Evolutionary conservation across 2,797 vertebrate species (phyloP).

Genomic region (Etheostoma nigrum): DNA sequence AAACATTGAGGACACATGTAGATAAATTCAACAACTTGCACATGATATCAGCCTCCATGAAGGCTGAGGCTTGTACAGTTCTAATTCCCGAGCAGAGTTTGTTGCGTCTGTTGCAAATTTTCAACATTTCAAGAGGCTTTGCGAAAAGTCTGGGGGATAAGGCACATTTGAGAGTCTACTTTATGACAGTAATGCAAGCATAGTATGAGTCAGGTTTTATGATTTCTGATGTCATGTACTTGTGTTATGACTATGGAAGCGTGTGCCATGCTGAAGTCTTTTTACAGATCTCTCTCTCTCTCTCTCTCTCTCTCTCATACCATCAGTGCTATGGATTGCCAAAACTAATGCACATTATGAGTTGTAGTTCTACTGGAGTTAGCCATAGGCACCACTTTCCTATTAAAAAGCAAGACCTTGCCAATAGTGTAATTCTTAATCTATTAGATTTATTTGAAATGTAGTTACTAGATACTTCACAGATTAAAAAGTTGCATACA

Average conservation of each 20-base stretch:
- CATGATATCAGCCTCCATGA: conserved; percentile 50
- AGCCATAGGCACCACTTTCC: not conserved
- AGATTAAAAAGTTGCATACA: not conserved
- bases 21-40: conserved; percentile 71
- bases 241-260: conserved; percentile 52
- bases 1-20: conserved; percentile 69
- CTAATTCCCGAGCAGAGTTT: conserved; percentile 26
- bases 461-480: not conserved
- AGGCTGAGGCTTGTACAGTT: conserved; percentile 24
- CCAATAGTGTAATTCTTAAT: not conserved
- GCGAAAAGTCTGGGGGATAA: conserved; percentile 50
- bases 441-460: not conserved
- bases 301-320: not conserved
- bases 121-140: conserved; percentile 56
- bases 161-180: conserved; percentile 63
- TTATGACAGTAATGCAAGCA: conserved; percentile 73
- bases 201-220: conserved; percentile 62
- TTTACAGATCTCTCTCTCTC: conserved; percentile 25
- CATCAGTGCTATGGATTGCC: not conserved
- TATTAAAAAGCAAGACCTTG: not conserved
- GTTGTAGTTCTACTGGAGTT: not conserved
- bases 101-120: conserved; percentile 38
- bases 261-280: conserved; percentile 31
- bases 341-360: not conserved
- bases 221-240: conserved; percentile 72